Conservation (phyloP, 2,113 vertebrate species). For the Willisornis vidua region DNA sequence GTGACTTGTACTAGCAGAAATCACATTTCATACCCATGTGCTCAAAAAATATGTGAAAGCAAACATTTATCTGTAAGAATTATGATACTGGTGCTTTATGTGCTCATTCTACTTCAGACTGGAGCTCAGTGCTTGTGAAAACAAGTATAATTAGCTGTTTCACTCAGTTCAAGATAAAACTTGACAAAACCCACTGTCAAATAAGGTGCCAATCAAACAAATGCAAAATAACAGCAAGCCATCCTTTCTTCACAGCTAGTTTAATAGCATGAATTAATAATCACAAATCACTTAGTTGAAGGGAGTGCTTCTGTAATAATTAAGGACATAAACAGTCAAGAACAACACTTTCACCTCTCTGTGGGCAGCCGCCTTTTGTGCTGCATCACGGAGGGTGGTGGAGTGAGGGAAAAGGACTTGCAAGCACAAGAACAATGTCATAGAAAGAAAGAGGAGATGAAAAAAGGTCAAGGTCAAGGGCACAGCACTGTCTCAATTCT, state of each 20-base stretch:
- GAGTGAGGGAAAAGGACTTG: background rate
- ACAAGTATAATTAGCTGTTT: slow-evolving; percentile 27
- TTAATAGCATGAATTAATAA: slow-evolving; percentile 39
- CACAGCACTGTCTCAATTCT: background rate
- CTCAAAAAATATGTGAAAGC: background rate
- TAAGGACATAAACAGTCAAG: background rate
- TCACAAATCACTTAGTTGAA: background rate
- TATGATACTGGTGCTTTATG: background rate
- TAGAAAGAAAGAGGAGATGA: background rate
- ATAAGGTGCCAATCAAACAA: slow-evolving; percentile 20
- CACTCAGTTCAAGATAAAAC: slow-evolving; percentile 25
- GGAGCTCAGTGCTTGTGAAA: slow-evolving; percentile 7
- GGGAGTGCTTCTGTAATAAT: background rate
- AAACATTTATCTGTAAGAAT: background rate
- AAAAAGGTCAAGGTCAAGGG: background rate
- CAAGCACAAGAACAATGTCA: background rate
- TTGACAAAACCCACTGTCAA: slow-evolving; percentile 8
- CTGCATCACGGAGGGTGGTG: background rate
- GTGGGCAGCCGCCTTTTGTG: background rate
- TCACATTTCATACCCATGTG: slow-evolving; percentile 5
- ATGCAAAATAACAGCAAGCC: background rate
- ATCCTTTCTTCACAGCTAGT: background rate
- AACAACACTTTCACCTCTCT: background rate
- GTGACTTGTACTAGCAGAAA: background rate
- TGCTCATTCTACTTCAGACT: background rate